phyloP scores from a whole-genome alignment of 2,888 invertebrate genomes.

The Caenorhabditis parvicauda region DNA sequence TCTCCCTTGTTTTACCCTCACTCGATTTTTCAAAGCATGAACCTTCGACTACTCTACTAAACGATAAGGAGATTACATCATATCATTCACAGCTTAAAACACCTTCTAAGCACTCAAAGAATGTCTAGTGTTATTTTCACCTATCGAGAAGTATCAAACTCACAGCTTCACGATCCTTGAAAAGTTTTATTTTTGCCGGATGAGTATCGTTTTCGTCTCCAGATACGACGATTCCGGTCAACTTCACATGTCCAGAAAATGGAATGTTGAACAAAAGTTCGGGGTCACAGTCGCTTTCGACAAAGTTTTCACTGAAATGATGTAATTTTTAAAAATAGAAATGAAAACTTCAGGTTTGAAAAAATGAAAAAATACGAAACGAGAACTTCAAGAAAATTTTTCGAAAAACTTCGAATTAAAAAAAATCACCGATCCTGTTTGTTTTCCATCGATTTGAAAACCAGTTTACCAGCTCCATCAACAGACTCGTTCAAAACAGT shows the following conservation, averaged over 20 bases:
- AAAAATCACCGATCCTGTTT: constrained; percentile 74
- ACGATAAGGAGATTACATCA: too few relatives aligned
- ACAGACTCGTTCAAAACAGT: constrained; percentile 85
- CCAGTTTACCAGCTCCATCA: constrained; percentile 81
- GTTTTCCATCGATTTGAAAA: constrained; percentile 83
- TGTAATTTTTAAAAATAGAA: background rate
- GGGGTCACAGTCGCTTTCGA: constrained; percentile 92
- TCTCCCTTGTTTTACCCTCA: too few relatives aligned
- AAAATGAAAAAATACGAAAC: background rate
- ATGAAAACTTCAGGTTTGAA: background rate
- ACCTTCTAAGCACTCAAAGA: too few relatives aligned
- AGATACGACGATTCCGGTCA: constrained; percentile 86
- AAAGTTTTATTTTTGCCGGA: constrained; percentile 84
- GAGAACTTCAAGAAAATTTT: background rate
- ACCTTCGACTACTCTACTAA: too few relatives aligned
- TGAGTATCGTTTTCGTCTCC: constrained; percentile 82
- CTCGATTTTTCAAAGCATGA: too few relatives aligned
- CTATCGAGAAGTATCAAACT: too few relatives aligned
- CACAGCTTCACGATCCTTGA: constrained; percentile 56
- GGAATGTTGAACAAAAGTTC: constrained; percentile 94
- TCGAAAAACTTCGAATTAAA: background rate
- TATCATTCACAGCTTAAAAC: too few relatives aligned
- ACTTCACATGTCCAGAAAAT: constrained; percentile 85
- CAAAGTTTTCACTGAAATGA: constrained; percentile 64
- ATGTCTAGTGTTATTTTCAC: background rate